phyloP scores from a whole-genome alignment of 2,888 invertebrate genomes.

The Mellilla xanthometata region DNA sequence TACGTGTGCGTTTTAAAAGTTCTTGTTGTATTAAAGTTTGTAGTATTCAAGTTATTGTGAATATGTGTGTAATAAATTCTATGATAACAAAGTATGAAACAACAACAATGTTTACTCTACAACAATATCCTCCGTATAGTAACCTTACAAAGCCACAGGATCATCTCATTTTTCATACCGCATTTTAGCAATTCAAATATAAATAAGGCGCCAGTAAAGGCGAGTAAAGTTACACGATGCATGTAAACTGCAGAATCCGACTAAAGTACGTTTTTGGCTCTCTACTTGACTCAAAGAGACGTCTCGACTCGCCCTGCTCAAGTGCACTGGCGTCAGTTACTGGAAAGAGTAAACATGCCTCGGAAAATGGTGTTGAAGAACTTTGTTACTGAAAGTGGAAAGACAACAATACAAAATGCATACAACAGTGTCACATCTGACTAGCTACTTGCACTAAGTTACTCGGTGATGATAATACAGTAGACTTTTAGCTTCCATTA shows the following conservation, averaged over 20 bases:
- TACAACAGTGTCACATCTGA: constrained; percentile 9
- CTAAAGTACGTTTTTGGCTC: constrained; percentile 16
- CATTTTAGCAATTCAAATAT: constrained; percentile 19
- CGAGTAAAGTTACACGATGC: constrained; percentile 15
- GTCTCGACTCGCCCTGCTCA: constrained; percentile 12
- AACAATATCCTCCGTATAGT: neutral
- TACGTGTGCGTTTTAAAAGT: no score
- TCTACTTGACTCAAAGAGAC: constrained; percentile 20
- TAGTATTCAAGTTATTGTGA: no score
- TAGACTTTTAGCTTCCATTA: no score
- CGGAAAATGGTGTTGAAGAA: constrained; percentile 11
- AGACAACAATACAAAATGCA: constrained; percentile 9
- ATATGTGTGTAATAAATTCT: no score
- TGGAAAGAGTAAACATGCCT: constrained; percentile 19
- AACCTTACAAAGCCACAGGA: neutral
- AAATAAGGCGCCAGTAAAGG: constrained; percentile 16
- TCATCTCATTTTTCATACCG: constrained; percentile 9
- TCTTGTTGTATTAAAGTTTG: no score
- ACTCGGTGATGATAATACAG: neutral
- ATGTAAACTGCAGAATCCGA: constrained; percentile 14
- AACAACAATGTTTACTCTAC: no score
- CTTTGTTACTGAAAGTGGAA: constrained; percentile 20
- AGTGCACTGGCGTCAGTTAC: constrained; percentile 24
- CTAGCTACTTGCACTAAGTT: neutral
- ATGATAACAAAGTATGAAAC: no score